Evolutionary conservation across 2,888 invertebrate genomes (phyloP), one percentile per base, ranked within the genome.

Genomic region (Coecobrya sp.): DNA sequence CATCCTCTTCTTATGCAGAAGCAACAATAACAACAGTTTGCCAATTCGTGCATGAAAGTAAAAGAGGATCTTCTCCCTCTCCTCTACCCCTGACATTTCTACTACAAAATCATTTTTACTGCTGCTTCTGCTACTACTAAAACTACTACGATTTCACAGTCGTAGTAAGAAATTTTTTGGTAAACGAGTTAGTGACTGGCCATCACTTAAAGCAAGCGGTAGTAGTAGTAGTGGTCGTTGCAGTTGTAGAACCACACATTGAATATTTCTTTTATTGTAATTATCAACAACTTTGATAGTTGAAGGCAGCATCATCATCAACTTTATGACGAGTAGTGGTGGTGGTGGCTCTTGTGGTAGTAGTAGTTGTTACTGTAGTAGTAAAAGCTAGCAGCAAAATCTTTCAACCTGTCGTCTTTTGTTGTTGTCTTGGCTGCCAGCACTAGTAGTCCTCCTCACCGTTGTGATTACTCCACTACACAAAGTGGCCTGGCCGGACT

Each of bases 121-220:
- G 82, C 82, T 82, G 59, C 68, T 65, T 19, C 62, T 49, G 13
- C 36, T 22, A 68, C 45, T 42, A 76, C 87, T 86, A 59, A 42
- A 55, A 76, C 87, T 59, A 87, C 59, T 76, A 87, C 76, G 27
- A 62, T 59, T 82, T 82, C 22, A 68, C 68, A n/a, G 59, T 52
- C 45, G 27, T 81, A 88, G 88, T 81, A 79, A 81, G 49, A 89
- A 65, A 8, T 55, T 76, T 89, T 84, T 81, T 81, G 55, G 86
- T 86, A 91, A 91, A 91, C 91, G 86, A 91, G 91, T 91, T 86
- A 87, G 86, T 82, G 91, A 87, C 91, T 91, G 91, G 65, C 89
- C 89, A 89, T 82, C 89, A 89, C 86, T 86, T 86, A 52, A 85
- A 82, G 82, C 68, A 88, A 81, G 42, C 22, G 59, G 62, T 73